A percentile compares a stretch with the other conserved stretches of the same genome.
phyloP scores from a whole-genome alignment of 2,797 vertebrate species.

The Ambastaia sidthimunki region DNA sequence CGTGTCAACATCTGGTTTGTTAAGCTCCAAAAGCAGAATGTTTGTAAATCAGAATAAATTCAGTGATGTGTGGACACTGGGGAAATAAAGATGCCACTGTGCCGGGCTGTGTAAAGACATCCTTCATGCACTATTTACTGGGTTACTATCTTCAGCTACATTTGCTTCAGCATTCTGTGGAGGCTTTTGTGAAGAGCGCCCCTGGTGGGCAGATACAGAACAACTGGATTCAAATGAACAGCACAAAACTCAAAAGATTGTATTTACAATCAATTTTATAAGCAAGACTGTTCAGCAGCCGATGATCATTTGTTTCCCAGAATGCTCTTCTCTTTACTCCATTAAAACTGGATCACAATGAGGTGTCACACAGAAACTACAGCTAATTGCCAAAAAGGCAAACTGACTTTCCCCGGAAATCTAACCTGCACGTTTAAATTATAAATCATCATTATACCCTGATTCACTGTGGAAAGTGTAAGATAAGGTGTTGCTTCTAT shows the following conservation, averaged over 20 bases:
- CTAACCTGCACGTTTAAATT: no score
- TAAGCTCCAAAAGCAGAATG: neutral
- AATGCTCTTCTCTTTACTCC: neutral
- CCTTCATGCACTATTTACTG: constrained; percentile 73
- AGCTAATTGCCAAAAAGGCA: no score
- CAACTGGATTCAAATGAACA: constrained; percentile 5
- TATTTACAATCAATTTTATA: neutral
- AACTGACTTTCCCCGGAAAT: no score
- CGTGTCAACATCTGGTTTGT: no score
- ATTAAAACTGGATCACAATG: neutral
- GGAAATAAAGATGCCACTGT: constrained; percentile 21
- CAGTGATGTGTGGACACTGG: neutral
- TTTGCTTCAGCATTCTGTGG: constrained; percentile 44
- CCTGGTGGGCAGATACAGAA: neutral
- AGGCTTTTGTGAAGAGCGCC: constrained; percentile 24
- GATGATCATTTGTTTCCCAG: neutral
- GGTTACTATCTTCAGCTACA: constrained; percentile 58
- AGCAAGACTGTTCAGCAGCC: neutral
- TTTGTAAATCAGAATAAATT: neutral
- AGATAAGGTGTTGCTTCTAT: no score
- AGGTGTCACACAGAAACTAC: neutral
- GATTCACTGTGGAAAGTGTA: no score
- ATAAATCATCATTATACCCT: neutral
- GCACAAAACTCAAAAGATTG: neutral
- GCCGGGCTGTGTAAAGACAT: constrained; percentile 62